phyloP scores from a whole-genome alignment of 2,888 invertebrate genomes.

The Ischnura elegans region DNA sequence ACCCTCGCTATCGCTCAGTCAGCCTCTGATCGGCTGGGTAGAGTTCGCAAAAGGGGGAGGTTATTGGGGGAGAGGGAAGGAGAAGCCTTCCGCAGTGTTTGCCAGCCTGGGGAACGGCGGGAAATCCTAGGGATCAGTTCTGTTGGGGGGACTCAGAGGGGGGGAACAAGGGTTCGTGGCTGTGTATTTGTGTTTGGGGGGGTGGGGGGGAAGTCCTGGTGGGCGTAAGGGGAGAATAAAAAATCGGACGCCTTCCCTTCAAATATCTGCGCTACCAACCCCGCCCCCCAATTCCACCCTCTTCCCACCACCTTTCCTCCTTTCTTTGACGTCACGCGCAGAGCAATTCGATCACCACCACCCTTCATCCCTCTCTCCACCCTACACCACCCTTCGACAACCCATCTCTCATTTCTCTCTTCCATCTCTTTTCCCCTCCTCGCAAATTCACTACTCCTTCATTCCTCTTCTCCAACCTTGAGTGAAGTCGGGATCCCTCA shows the following conservation, averaged over 20 bases:
- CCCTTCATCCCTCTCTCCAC: background rate
- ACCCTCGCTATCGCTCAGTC: too few relatives aligned
- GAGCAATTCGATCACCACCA: background rate
- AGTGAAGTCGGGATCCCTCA: too few relatives aligned
- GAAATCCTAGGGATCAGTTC: background rate
- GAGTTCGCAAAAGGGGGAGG: background rate
- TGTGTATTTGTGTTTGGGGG: background rate
- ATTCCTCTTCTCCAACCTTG: too few relatives aligned
- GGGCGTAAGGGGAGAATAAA: background rate
- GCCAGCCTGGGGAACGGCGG: slow-evolving; percentile 13
- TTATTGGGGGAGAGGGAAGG: background rate
- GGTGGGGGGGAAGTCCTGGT: background rate
- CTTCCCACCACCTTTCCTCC: background rate
- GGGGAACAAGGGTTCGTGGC: background rate
- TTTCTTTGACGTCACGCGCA: background rate
- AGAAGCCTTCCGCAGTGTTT: background rate
- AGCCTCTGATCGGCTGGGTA: background rate
- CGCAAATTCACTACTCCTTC: too few relatives aligned
- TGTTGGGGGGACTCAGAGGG: background rate
- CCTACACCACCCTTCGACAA: background rate
- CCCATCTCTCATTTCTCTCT: too few relatives aligned
- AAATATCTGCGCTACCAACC: background rate
- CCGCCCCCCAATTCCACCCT: background rate
- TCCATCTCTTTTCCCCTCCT: too few relatives aligned
- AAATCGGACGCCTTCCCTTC: slow-evolving; percentile 7